These are phyloP conservation scores for Phortica magna DNA, from an alignment of 2,888 invertebrate species.

Conservation along the genomic window DNA sequence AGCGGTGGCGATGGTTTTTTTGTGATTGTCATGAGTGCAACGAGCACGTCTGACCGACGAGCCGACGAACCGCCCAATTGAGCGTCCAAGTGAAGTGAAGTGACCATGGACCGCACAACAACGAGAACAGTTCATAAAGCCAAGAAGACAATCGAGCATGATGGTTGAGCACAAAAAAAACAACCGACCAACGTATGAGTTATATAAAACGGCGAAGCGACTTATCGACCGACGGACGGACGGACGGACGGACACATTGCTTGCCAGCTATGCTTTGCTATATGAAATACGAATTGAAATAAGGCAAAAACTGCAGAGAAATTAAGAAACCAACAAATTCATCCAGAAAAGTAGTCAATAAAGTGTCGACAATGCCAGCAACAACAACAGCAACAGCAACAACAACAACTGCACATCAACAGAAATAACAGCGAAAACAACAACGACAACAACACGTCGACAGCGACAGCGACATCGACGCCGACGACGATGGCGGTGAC, in stretches of 20 bases:
- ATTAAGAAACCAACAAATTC: constrained; percentile 74
- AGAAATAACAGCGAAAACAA: background rate
- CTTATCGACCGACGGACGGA: constrained; percentile 24
- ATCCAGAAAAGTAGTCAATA: constrained; percentile 75
- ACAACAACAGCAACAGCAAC: background rate
- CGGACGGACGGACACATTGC: constrained; percentile 23
- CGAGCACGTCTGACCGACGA: constrained; percentile 35
- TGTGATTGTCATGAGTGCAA: constrained; percentile 41
- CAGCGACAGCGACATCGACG: no score
- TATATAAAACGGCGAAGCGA: constrained; percentile 55
- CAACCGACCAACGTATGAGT: constrained; percentile 61
- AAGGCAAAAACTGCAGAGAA: constrained; percentile 60
- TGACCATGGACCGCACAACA: constrained; percentile 48
- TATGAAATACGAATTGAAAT: constrained; percentile 41
- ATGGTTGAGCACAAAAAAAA: constrained; percentile 31
- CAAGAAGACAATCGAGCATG: constrained; percentile 43
- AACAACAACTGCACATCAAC: background rate
- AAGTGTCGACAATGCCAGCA: constrained; percentile 68
- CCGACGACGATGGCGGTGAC: constrained; percentile 10
- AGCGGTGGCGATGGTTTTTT: background rate
- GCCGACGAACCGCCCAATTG: background rate
- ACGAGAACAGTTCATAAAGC: constrained; percentile 32
- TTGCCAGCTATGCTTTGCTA: background rate
- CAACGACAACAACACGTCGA: background rate
- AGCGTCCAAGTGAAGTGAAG: constrained; percentile 25